Conservation (phyloP, 2,113 vertebrate species). For the Centropristis striata region DNA sequence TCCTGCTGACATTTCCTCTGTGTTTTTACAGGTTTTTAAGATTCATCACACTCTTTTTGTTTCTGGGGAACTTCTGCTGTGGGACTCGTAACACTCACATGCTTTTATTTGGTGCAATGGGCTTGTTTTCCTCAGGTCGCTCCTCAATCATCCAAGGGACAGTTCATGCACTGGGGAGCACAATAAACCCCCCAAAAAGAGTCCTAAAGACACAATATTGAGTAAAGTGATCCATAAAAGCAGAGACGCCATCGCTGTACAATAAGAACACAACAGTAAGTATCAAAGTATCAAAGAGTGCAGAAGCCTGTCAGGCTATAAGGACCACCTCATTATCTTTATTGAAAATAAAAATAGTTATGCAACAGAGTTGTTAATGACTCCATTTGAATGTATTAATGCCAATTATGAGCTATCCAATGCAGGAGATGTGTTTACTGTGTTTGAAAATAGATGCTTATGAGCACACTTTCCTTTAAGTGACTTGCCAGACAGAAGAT, state of each 20-base stretch:
- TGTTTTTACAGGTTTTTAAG: too few species aligned
- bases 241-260: neutral
- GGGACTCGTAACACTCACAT: too few species aligned
- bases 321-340: neutral
- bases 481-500: neutral
- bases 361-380: neutral
- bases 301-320: neutral
- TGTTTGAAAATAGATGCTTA: neutral
- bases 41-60: too few species aligned
- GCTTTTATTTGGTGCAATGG: too few species aligned
- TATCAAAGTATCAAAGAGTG: neutral
- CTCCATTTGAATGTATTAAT: neutral
- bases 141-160: too few species aligned
- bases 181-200: neutral
- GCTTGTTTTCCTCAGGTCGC: too few species aligned
- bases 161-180: neutral
- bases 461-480: neutral
- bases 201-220: neutral
- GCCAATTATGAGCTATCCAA: neutral
- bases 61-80: too few species aligned
- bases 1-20: too few species aligned
- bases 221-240: neutral
- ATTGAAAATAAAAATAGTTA: neutral
- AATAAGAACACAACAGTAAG: neutral
- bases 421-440: neutral